Evolutionary conservation across 2,797 vertebrate species (phyloP), one percentile per base, ranked within the genome.

Genomic region (Platyrinchus mystaceus): DNA sequence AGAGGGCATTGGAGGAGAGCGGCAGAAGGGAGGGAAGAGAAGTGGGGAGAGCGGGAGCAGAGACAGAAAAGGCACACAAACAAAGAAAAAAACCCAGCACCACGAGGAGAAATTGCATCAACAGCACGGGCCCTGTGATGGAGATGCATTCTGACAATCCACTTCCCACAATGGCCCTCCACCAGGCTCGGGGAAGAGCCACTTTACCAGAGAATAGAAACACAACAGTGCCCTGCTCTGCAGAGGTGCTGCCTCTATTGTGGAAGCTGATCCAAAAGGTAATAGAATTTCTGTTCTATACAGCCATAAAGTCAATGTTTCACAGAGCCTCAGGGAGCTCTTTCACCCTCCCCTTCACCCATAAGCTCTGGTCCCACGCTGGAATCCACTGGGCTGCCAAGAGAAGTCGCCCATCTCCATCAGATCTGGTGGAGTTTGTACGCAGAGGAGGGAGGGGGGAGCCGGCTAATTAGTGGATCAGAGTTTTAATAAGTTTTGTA

Each of bases 401-500:
- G 71, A 43, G 56, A 76, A 80, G 71, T 46, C 3, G 0, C 79
- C 50, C 78, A 34, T 37, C 69, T 53, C 93, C 68, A 0, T 49
- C 66, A 30, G 89, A 44, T 44, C 69, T 67, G 44, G 20, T 12
- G 62, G 66, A 62, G 73, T 11, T 70, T 43, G 49, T 63, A 24
- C 14, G 11, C 49, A 62, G 26, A 50, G 73, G 7, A 83, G 49
- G 59, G 50, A 36, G 55, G 26, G 41, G 63, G 52, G 10, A 47
- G 63, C 13, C 44, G 10, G 83, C 74, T 94, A 90, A 95, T 96
- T 88, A 96, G 91, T 17, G 60, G 63, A 70, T 91, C 44, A 12
- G 80, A 73, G 80, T 53, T 96, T 90, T 95, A 96, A 74, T 93
- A 86, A 94, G 90, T 94, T 94, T 88, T 84, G 87, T 95, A 94